A percentile compares a stretch with the other conserved stretches of the same genome.
These are phyloP conservation scores for rabbit (Oryctolagus cuniculus) DNA, from an alignment of 2,113 vertebrate species.

Conservation along the genomic window DNA sequence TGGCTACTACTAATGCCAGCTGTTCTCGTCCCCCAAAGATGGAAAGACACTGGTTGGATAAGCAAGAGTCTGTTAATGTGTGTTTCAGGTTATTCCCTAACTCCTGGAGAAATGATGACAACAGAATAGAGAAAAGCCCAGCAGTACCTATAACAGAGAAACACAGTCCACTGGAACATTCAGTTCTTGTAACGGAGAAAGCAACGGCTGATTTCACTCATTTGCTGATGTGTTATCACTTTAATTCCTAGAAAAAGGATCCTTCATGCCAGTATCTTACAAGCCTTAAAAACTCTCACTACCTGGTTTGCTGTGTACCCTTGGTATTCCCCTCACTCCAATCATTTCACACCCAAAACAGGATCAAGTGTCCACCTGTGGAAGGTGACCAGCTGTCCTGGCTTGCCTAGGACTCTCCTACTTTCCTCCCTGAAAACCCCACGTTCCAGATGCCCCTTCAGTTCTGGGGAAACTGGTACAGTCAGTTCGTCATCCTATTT, in stretches of 20 bases:
- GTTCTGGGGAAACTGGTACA: not conserved
- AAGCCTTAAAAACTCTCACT: not conserved
- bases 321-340: not conserved
- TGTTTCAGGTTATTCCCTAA: not conserved
- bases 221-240: not conserved
- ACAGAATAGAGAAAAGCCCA: not conserved
- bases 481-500: not conserved
- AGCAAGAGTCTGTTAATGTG: not conserved
- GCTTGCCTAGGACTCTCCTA: not conserved
- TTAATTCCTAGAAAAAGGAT: not conserved
- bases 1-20: not conserved
- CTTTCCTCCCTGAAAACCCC: not conserved
- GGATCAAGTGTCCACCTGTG: not conserved
- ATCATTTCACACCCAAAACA: not conserved
- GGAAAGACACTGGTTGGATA: not conserved
- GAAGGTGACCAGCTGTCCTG: not conserved
- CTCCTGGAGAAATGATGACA: not conserved
- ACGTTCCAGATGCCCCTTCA: not conserved
- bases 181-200: not conserved
- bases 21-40: not conserved
- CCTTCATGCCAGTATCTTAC: not conserved
- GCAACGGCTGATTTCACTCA: not conserved
- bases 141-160: not conserved
- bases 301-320: not conserved
- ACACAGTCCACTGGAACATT: not conserved